Conservation (phyloP, 2,797 vertebrate species). For the Thunnus albacares region DNA sequence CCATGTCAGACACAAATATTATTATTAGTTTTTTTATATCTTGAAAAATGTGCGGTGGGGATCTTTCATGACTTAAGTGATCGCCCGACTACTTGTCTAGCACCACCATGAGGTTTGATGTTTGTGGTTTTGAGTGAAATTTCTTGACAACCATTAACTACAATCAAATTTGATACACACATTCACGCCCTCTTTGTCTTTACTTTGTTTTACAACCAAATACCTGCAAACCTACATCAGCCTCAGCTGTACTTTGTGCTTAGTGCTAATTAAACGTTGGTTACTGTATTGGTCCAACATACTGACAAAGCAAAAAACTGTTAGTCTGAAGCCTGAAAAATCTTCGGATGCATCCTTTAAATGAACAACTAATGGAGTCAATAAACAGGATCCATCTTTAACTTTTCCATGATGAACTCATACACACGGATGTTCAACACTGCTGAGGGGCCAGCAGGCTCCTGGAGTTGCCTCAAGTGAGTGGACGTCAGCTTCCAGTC, state of each 20-base stretch:
- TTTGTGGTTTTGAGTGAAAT: too few species aligned
- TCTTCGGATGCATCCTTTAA: neutral
- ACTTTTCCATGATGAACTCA: neutral
- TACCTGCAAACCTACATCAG: neutral
- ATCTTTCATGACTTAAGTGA: too few species aligned
- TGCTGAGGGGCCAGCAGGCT: neutral
- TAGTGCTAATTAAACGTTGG: neutral
- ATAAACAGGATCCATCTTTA: slow-evolving; percentile 16
- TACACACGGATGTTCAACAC: neutral
- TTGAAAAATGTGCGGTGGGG: too few species aligned
- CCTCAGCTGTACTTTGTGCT: neutral
- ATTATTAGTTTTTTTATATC: too few species aligned
- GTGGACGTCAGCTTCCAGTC: slow-evolving; percentile 30
- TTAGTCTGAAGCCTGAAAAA: neutral
- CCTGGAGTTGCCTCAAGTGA: neutral
- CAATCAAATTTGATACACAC: too few species aligned
- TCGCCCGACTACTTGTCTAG: too few species aligned
- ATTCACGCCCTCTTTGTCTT: neutral
- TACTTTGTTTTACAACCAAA: neutral
- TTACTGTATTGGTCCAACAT: neutral
- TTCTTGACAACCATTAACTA: too few species aligned
- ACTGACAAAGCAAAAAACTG: neutral
- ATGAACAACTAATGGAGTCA: neutral
- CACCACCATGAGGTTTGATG: too few species aligned
- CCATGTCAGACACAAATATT: too few species aligned